Evolutionary conservation across 2,888 invertebrate species (phyloP).

Genomic region (Azorinus chamasolen): DNA sequence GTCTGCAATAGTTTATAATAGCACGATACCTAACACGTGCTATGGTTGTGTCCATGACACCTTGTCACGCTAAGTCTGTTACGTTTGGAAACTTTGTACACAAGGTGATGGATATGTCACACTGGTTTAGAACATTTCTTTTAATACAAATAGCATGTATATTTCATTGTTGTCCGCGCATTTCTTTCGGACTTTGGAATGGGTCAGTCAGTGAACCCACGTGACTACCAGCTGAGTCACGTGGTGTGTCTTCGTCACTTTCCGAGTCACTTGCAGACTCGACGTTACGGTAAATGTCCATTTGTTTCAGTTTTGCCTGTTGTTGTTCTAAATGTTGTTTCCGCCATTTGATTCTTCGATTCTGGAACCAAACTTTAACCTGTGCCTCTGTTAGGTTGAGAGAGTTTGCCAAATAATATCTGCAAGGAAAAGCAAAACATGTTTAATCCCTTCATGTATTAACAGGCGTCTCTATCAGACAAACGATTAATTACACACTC

Average conservation of each 20-base stretch:
- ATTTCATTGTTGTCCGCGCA: constrained; percentile 42
- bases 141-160: background rate
- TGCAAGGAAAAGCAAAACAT: constrained; percentile 44
- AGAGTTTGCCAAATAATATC: constrained; percentile 96
- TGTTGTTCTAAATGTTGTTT: constrained; percentile 97
- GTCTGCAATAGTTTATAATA: too few species aligned
- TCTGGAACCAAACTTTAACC: constrained; percentile 88
- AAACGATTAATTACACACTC: too few species aligned
- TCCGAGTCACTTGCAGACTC: constrained; percentile 67
- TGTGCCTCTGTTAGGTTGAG: constrained; percentile 95
- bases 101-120: background rate
- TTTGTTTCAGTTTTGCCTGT: constrained; percentile 66
- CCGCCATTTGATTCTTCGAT: constrained; percentile 95
- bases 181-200: constrained; percentile 62
- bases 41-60: too few species aligned
- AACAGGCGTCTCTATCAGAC: too few species aligned
- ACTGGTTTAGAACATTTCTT: background rate
- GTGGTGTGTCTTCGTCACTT: constrained; percentile 53
- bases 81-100: too few species aligned
- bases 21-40: too few species aligned
- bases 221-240: background rate
- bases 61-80: too few species aligned
- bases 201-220: constrained; percentile 41
- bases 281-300: constrained; percentile 61
- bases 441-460: too few species aligned